These are phyloP conservation scores for Bolinopsis microptera DNA, from an alignment of 37 sponge, comb jelly and placozoan genomes.

Conservation along the genomic window DNA sequence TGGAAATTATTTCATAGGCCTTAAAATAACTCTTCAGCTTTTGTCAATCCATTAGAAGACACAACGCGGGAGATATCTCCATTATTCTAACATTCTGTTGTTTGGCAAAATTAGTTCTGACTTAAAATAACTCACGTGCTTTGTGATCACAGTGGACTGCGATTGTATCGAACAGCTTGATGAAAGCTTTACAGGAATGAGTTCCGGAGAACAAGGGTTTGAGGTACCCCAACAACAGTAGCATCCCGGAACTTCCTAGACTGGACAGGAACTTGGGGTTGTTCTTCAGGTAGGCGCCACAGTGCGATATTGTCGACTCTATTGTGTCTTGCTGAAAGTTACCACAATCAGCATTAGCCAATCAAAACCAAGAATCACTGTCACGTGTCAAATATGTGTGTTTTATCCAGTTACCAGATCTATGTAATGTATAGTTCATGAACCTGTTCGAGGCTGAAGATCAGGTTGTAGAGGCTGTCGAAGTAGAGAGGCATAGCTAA, in stretches of 20 bases:
- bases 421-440: neutral
- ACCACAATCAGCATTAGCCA: too few relatives aligned
- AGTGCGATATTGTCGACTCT: neutral
- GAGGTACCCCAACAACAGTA: slow-evolving; percentile 14
- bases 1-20: too few relatives aligned
- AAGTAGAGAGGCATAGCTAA: slow-evolving; percentile 32
- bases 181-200: slow-evolving; percentile 27
- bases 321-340: neutral
- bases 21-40: too few relatives aligned
- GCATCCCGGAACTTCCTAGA: slow-evolving; percentile 7
- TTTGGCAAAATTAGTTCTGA: neutral
- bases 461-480: slow-evolving; percentile 29
- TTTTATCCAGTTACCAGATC: neutral
- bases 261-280: slow-evolving; percentile 24
- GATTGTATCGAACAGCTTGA: slow-evolving; percentile 18
- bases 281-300: neutral
- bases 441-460: neutral
- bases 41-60: too few relatives aligned
- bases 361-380: too few relatives aligned
- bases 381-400: too few relatives aligned
- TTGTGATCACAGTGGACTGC: slow-evolving; percentile 30
- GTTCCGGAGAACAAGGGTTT: slow-evolving; percentile 45
- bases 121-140: slow-evolving; percentile 16
- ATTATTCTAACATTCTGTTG: too few relatives aligned
- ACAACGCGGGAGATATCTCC: too few relatives aligned